Conservation (phyloP, 2,797 vertebrate genomes). For the Geotrypetes seraphini region DNA sequence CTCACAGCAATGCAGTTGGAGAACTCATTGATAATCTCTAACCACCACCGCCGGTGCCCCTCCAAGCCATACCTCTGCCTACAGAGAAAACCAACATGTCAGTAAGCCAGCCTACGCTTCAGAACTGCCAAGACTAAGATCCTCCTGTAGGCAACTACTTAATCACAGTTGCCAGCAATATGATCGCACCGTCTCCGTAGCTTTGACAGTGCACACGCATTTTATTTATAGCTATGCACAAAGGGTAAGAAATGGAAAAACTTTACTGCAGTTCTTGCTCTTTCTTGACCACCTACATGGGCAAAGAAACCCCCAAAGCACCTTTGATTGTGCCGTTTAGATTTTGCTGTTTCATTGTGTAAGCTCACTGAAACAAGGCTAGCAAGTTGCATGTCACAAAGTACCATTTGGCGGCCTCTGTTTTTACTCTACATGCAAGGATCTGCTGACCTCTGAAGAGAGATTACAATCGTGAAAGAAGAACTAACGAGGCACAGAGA, state of each 20-base stretch:
- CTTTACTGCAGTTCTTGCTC: constrained; percentile 80
- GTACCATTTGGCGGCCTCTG: too few relatives aligned
- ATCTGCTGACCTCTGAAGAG: too few relatives aligned
- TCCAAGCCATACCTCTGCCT: constrained; percentile 3
- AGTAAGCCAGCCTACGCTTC: constrained; percentile 14
- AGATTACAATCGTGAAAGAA: too few relatives aligned
- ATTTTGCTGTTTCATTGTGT: neutral
- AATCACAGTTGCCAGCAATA: constrained; percentile 50
- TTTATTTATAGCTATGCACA: constrained; percentile 60
- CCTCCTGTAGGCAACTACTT: constrained; percentile 34
- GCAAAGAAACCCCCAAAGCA: constrained; percentile 38
- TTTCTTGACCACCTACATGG: constrained; percentile 74
- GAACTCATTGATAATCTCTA: constrained; percentile 27
- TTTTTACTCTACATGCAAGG: too few relatives aligned
- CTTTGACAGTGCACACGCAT: constrained; percentile 46
- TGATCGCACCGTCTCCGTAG: too few relatives aligned
- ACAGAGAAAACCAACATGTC: constrained; percentile 12
- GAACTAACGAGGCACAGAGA: too few relatives aligned
- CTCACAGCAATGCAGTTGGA: too few relatives aligned
- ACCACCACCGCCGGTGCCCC: constrained; percentile 13
- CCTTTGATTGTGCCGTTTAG: constrained; percentile 42
- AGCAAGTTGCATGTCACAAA: too few relatives aligned
- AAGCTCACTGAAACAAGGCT: too few relatives aligned
- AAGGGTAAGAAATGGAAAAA: constrained; percentile 85
- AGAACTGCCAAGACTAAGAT: constrained; percentile 21